Percentiles rank a stretch among this genome's conserved stretches.
These are phyloP conservation scores for Rhingia rostrata DNA, from an alignment of 2,888 invertebrate species.

Conservation along the genomic window DNA sequence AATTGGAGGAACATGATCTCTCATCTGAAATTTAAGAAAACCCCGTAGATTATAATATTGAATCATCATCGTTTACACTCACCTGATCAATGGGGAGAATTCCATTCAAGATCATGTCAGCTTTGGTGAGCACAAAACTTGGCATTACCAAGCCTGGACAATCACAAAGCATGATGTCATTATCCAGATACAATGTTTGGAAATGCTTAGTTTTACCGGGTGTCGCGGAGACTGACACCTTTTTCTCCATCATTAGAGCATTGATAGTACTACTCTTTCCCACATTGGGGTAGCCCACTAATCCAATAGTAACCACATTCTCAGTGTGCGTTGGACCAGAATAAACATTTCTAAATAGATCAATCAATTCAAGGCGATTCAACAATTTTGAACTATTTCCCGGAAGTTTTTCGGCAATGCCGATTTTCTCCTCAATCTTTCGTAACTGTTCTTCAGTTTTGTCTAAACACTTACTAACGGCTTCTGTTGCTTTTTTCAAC, in stretches of 20 bases:
- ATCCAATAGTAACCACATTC: slow-evolving; percentile 91
- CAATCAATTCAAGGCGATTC: slow-evolving; percentile 88
- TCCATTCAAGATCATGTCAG: slow-evolving; percentile 97
- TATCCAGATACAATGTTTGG: slow-evolving; percentile 92
- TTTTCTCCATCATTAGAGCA: slow-evolving; percentile 92
- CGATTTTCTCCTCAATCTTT: slow-evolving; percentile 84
- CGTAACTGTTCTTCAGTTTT: slow-evolving; percentile 85
- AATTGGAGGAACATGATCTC: slow-evolving; percentile 94
- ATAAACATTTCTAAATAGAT: slow-evolving; percentile 87
- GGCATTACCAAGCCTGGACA: slow-evolving; percentile 99
- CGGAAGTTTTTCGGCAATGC: slow-evolving; percentile 78
- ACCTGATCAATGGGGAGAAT: slow-evolving; percentile 98
- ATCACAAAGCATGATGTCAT: slow-evolving; percentile 93
- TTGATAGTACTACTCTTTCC: slow-evolving; percentile 99
- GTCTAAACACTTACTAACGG: slow-evolving; percentile 84
- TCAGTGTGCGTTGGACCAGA: slow-evolving; percentile 83
- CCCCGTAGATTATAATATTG: background rate
- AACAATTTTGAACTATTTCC: slow-evolving; percentile 82
- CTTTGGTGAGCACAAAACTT: slow-evolving; percentile 96
- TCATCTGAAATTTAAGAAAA: slow-evolving; percentile 85
- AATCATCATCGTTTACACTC: slow-evolving; percentile 12
- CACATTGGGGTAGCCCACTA: slow-evolving; percentile 99
- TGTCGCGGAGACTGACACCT: slow-evolving; percentile 97
- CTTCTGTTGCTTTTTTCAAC: slow-evolving; percentile 84
- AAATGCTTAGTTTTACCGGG: slow-evolving; percentile 99